Conservation (phyloP, 2,888 invertebrate species). For the Ormyrus pomaceus region DNA sequence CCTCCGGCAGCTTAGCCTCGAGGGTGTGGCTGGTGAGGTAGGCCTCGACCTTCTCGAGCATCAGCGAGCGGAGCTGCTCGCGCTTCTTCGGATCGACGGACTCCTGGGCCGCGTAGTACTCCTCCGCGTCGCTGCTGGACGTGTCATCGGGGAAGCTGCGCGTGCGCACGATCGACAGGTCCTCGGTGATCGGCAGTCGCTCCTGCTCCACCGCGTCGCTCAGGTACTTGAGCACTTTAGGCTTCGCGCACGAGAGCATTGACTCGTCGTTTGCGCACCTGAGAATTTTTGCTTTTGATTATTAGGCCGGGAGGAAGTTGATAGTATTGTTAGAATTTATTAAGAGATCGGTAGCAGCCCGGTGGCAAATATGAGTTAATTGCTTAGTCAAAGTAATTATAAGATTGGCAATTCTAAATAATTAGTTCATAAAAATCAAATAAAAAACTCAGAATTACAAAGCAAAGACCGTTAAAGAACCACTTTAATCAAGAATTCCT, state of each 20-base stretch:
- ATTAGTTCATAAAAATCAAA: no score
- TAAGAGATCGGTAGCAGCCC: no score
- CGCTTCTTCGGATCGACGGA: constrained; percentile 68
- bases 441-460: no score
- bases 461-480: no score
- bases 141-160: constrained; percentile 68
- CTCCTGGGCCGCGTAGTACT: constrained; percentile 69
- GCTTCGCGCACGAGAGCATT: constrained; percentile 82
- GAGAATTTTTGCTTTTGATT: background rate
- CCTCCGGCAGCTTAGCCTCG: constrained; percentile 85
- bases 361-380: no score
- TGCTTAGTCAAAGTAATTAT: no score
- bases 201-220: constrained; percentile 82
- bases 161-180: constrained; percentile 84
- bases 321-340: no score
- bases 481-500: no score
- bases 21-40: constrained; percentile 87
- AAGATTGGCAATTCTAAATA: no score
- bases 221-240: constrained; percentile 86
- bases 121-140: constrained; percentile 71
- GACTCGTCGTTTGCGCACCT: constrained; percentile 72
- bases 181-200: constrained; percentile 86
- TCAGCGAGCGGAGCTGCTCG: constrained; percentile 74
- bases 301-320: no score
- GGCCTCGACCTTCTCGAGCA: constrained; percentile 85